Evolutionary conservation across 2,113 vertebrate genomes (phyloP).

Genomic region (Oceanodroma tethys): DNA sequence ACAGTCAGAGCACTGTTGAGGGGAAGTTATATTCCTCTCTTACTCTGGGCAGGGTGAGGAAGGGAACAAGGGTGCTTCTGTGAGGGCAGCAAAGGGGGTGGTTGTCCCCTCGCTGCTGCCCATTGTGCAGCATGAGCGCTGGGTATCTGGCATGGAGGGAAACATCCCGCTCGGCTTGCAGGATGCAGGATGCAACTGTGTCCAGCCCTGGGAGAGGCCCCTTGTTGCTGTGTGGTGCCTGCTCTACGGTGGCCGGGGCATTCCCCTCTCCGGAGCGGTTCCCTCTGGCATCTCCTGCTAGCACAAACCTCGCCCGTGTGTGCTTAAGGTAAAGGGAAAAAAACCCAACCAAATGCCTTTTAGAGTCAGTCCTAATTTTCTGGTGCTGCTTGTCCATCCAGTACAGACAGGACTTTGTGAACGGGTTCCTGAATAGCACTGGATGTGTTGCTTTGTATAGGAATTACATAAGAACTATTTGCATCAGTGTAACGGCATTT

Average conservation of each 20-base stretch:
- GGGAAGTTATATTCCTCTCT: not conserved
- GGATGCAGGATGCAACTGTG: not conserved
- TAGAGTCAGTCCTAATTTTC: not conserved
- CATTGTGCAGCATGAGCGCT: not conserved
- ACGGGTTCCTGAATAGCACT: not conserved
- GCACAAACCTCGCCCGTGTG: fast-evolving
- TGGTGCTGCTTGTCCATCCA: not conserved
- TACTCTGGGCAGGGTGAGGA: not conserved
- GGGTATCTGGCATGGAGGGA: not conserved
- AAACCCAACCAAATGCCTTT: not conserved
- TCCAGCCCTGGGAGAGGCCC: not conserved
- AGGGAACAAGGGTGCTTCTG: not conserved
- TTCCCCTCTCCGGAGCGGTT: not conserved
- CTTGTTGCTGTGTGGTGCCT: not conserved
- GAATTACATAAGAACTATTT: not conserved
- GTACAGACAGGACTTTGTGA: not conserved
- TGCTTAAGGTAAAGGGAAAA: not conserved
- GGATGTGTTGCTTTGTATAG: not conserved
- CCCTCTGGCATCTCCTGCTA: not conserved
- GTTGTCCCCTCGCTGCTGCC: not conserved
- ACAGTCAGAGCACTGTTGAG: not conserved
- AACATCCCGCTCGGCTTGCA: fast-evolving
- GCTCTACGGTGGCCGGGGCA: not conserved
- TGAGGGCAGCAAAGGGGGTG: not conserved
- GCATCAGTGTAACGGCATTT: not conserved